Conservation (phyloP, 2,797 vertebrate genomes). For the Rhinoraja longicauda region DNA sequence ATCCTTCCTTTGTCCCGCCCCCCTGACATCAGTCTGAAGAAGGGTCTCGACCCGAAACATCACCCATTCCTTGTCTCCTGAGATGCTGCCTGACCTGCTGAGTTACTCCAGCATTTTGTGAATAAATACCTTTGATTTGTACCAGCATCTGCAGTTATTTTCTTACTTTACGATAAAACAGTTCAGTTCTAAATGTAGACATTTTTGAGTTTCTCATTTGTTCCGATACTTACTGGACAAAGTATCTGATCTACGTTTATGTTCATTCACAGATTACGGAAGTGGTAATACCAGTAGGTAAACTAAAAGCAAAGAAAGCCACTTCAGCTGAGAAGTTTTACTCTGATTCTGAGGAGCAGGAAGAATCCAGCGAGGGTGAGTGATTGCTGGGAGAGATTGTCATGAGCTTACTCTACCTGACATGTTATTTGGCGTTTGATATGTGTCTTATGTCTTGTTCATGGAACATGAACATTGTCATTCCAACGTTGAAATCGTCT, state of each 20-base stretch:
- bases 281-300: constrained; percentile 60
- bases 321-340: constrained; percentile 80
- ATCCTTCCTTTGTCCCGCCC: too few relatives aligned
- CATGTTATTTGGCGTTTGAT: not conserved
- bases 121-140: too few relatives aligned
- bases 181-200: not conserved
- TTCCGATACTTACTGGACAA: not conserved
- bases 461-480: not conserved
- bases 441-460: not conserved
- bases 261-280: constrained; percentile 64
- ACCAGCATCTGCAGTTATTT: too few relatives aligned
- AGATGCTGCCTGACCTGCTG: too few relatives aligned
- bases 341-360: constrained; percentile 75
- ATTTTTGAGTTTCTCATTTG: constrained; percentile 19
- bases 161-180: too few relatives aligned
- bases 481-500: not conserved
- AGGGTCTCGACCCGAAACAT: too few relatives aligned
- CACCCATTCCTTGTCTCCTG: too few relatives aligned
- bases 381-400: not conserved
- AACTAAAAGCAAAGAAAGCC: constrained; percentile 56
- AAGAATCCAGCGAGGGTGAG: constrained; percentile 42
- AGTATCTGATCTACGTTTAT: not conserved
- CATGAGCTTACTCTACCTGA: not conserved
- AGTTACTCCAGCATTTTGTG: too few relatives aligned
- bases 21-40: too few relatives aligned